Conservation (phyloP, 2,113 vertebrate genomes). For the Sprattus sprattus region DNA sequence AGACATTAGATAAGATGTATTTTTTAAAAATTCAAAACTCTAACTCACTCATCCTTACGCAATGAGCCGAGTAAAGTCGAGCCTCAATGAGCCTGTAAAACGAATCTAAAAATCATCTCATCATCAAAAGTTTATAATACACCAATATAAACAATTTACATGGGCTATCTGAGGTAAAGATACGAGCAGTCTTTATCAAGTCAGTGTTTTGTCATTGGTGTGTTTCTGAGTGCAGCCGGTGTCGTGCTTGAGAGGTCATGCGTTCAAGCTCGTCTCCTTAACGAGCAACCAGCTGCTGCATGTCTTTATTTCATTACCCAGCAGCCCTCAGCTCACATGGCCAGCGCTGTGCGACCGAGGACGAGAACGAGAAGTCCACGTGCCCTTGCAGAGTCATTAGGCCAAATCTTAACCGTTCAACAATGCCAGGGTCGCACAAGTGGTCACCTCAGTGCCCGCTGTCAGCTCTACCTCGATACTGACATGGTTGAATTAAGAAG, state of each 20-base stretch:
- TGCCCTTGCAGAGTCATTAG: background rate
- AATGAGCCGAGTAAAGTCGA: too few relatives aligned
- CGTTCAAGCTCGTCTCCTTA: background rate
- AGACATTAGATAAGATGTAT: too few relatives aligned
- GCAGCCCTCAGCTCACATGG: background rate
- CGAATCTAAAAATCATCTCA: background rate
- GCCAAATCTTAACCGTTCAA: background rate
- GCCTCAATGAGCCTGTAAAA: too few relatives aligned
- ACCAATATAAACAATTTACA: too few relatives aligned
- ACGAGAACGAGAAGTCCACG: background rate
- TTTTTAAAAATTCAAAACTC: too few relatives aligned
- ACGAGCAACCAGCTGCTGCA: background rate
- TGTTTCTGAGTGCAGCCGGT: background rate
- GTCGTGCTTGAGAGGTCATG: background rate
- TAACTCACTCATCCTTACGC: too few relatives aligned
- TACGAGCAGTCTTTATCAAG: background rate
- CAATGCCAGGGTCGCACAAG: background rate
- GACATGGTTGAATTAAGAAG: background rate
- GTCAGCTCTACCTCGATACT: background rate
- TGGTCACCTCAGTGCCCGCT: background rate
- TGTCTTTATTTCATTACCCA: background rate
- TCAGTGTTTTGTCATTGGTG: background rate
- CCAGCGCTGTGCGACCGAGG: background rate
- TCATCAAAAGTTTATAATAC: background rate
- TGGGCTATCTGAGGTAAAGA: background rate